These are phyloP conservation scores for Glyptemys insculpta DNA, from an alignment of 2,797 vertebrate species.

Conservation along the genomic window DNA sequence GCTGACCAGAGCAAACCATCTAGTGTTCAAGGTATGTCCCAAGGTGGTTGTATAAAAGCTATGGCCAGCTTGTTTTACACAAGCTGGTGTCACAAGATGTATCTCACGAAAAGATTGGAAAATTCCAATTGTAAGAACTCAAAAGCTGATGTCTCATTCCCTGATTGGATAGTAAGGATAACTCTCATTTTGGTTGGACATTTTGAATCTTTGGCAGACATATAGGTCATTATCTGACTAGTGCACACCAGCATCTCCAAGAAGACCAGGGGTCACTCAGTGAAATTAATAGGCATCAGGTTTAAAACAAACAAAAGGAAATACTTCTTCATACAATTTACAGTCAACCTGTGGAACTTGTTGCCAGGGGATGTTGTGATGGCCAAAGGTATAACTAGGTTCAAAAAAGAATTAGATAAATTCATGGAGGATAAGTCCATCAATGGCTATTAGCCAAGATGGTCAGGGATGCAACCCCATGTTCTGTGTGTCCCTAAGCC, in stretches of 20 bases:
- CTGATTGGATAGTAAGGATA: neutral
- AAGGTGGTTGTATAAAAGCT: no score
- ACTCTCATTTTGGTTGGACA: neutral
- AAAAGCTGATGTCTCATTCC: neutral
- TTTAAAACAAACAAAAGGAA: neutral
- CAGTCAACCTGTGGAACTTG: neutral
- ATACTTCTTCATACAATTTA: neutral
- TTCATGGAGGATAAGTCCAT: neutral
- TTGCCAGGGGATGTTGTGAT: neutral
- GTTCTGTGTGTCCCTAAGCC: neutral
- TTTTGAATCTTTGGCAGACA: neutral
- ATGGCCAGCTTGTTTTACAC: no score
- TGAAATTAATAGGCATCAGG: neutral
- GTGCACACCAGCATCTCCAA: neutral
- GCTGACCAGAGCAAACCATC: no score
- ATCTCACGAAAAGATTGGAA: no score
- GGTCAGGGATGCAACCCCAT: neutral
- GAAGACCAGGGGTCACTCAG: neutral
- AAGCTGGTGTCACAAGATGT: no score
- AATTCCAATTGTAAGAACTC: no score
- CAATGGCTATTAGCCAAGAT: neutral
- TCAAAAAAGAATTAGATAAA: neutral
- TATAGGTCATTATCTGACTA: neutral
- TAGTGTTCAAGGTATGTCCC: no score
- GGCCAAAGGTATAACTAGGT: neutral